Conservation (phyloP, 2,113 vertebrate genomes). For the Lontra canadensis region DNA sequence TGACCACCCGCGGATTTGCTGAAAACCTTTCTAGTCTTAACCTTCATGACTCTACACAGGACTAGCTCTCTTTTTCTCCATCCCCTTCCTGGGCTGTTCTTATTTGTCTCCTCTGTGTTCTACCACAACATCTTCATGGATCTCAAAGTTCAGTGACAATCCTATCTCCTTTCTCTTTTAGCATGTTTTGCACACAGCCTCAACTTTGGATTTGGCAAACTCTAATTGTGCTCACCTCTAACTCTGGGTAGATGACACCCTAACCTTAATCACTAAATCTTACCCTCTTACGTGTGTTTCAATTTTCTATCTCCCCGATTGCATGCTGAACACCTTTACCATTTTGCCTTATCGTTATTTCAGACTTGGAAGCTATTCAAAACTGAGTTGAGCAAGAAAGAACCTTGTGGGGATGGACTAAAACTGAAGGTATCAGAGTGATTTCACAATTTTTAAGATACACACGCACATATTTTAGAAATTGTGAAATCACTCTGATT, state of each 20-base stretch:
- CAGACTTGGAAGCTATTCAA: conserved; percentile 27
- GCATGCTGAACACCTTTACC: neutral
- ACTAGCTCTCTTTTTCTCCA: neutral
- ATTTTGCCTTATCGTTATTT: neutral
- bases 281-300: neutral
- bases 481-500: too few species aligned
- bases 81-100: neutral
- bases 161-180: neutral
- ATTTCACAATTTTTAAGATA: conserved; percentile 11
- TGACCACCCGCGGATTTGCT: neutral
- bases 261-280: conserved; percentile 4
- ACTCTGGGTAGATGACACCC: neutral
- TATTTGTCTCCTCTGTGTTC: neutral
- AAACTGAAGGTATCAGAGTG: neutral
- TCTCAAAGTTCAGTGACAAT: neutral
- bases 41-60: neutral
- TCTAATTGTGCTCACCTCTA: neutral
- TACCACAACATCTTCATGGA: neutral
- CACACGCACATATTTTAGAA: too few species aligned
- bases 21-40: neutral
- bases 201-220: neutral
- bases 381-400: neutral
- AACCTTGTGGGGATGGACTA: neutral
- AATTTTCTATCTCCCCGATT: neutral
- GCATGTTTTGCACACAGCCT: neutral